Conservation (phyloP, 2,797 vertebrate species). For the Scolopax rusticola region DNA sequence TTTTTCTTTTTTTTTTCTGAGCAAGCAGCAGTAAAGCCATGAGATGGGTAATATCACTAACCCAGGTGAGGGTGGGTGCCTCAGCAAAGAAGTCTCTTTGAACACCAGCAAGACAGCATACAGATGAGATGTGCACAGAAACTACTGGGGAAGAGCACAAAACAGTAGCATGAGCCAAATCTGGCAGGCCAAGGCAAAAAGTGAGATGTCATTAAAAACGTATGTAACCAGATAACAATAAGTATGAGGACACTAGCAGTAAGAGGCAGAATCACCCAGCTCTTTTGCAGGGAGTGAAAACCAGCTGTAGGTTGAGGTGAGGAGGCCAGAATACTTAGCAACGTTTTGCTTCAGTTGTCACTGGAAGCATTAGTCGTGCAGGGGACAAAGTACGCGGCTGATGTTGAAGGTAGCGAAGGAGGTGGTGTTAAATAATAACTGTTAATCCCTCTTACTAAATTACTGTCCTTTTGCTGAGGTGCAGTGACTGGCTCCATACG, state of each 20-base stretch:
- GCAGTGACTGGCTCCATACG: not conserved
- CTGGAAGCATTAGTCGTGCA: not conserved
- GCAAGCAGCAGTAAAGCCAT: not conserved
- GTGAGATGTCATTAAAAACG: not conserved
- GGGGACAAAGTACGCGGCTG: not conserved
- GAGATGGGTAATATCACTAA: not conserved
- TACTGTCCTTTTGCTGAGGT: not conserved
- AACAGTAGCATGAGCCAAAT: not conserved
- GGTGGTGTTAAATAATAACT: not conserved
- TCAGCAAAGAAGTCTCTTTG: not conserved
- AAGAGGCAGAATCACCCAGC: not conserved
- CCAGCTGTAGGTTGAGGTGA: not conserved
- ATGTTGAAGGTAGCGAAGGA: not conserved
- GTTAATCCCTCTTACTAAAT: constrained; percentile 20
- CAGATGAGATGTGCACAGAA: not conserved
- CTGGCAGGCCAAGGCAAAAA: not conserved
- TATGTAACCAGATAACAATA: not conserved
- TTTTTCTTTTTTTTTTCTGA: not conserved
- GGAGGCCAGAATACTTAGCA: not conserved
- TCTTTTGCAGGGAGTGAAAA: not conserved
- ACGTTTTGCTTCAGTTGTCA: not conserved
- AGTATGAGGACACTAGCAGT: not conserved
- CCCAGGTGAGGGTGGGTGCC: not conserved
- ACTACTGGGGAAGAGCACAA: not conserved
- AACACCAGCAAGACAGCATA: not conserved